Base-by-base conservation (phyloP, 2,113 vertebrate species). In the Etia nguti region DNA sequence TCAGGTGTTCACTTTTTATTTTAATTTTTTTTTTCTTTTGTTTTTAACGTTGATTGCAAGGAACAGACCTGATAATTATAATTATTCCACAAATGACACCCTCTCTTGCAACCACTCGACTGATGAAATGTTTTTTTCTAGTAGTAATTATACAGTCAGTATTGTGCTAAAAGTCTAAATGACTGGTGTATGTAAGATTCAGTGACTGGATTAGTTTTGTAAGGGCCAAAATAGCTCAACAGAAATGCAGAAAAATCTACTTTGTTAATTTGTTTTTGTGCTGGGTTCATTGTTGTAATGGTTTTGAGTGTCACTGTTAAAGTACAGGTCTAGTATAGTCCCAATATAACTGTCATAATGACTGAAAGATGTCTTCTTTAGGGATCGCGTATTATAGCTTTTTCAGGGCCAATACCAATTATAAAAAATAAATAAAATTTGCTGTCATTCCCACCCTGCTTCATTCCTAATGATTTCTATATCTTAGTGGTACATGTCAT, bases 1-100 rank as follows among this genome's bases (percentile, higher is more conserved):
- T 34, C 52, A n/a, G 20, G 20, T 54, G 52, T 54, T 54, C 73
- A 31, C 26, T 52, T 52, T 52, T 46, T 43, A 18, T 48, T 70
- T 18, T 29, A 1, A 12, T 46, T 24, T 56, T 82, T 83, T 56
- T 10, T 20, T 4, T 36, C n/a, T 52, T 80, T 75, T n/a, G 54
- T 68, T 20, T 54, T 46, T 73, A 54, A 80, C n/a, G n/a, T 57
- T 91, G 86, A 90, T 81, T 90, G 68, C 81, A 54, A 36, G 10
- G 26, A 85, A 80, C 68, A 90, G 70, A 87, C 46, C 68, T 85
- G 77, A 46, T 85, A 62, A 86, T 91, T 88, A 81, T 70, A 85
- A 90, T 91, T 83, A 90, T 41, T 36, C 56, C 60, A 8, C 26
- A 52, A 80, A 85, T 80, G 24, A 84, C 16, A 55, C 48, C 56